phyloP scores from a whole-genome alignment of 1,140 invertebrate genomes.

The Drosophila leontia region DNA sequence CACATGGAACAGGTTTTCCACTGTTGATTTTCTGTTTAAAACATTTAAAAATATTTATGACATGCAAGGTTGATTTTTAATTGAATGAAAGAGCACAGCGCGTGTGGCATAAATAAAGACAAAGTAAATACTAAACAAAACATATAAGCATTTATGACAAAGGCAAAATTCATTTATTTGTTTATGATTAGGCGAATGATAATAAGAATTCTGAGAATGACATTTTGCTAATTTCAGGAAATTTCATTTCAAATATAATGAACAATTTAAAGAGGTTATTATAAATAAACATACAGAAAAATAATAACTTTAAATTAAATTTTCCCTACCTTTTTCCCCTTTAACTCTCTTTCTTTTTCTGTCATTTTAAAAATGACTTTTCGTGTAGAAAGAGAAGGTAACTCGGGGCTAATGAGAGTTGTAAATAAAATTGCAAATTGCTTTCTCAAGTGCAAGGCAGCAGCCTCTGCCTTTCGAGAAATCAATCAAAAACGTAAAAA shows the following conservation, averaged over 20 bases:
- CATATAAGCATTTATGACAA: not conserved
- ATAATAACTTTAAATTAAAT: not conserved
- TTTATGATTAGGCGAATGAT: conserved; percentile 29
- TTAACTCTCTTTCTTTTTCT: not conserved
- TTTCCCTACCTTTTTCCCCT: not conserved
- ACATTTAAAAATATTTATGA: conserved; percentile 52
- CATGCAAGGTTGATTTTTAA: conserved; percentile 49
- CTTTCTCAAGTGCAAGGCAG: conserved; percentile 18
- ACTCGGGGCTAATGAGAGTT: conserved; percentile 11
- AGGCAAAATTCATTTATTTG: conserved; percentile 29
- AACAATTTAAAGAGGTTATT: not conserved
- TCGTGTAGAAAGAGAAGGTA: conserved; percentile 3
- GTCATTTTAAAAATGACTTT: not conserved
- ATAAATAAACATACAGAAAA: not conserved
- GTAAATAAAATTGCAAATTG: conserved; percentile 29
- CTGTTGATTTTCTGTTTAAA: conserved; percentile 32
- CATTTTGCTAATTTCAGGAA: not conserved
- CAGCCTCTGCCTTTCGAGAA: conserved; percentile 2
- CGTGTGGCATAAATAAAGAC: conserved; percentile 20
- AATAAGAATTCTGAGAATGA: conserved; percentile 1
- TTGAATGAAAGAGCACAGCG: conserved; percentile 40
- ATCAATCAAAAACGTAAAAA: conserved; percentile 32
- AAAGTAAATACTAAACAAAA: conserved; percentile 26
- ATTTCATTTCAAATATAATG: too few species aligned
- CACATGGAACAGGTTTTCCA: conserved; percentile 31